Evolutionary conservation across 2,113 vertebrate genomes (phyloP).

Genomic region (Mus musculus): DNA sequence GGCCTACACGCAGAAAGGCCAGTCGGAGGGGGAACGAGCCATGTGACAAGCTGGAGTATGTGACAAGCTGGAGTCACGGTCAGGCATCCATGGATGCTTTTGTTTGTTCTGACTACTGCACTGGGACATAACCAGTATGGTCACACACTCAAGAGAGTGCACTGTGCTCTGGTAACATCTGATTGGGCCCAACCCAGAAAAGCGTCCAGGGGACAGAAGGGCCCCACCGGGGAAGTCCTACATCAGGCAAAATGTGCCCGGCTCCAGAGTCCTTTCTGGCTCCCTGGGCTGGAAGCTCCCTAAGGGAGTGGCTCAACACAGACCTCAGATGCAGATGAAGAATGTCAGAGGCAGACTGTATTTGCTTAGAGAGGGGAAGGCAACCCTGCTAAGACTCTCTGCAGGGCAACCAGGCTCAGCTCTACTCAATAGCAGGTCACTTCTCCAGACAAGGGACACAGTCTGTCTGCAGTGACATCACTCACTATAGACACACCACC

Average conservation of each 20-base stretch:
- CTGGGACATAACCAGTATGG: neutral
- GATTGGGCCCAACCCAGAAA: neutral
- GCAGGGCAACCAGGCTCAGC: neutral
- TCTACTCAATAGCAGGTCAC: neutral
- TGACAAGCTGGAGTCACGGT: neutral
- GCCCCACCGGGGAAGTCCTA: too few relatives aligned
- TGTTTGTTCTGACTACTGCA: too few relatives aligned
- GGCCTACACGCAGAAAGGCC: neutral
- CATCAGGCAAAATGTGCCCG: too few relatives aligned
- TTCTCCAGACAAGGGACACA: too few relatives aligned
- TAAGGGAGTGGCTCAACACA: neutral
- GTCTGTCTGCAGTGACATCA: neutral
- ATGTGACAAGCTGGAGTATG: neutral
- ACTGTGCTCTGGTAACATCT: neutral
- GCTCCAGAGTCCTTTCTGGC: too few relatives aligned
- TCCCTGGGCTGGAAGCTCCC: rapidly evolving
- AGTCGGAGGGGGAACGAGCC: neutral
- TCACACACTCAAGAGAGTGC: rapidly evolving
- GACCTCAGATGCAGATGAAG: neutral
- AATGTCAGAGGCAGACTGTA: neutral
- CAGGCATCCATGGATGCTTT: neutral
- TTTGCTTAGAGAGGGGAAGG: neutral
- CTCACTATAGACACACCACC: neutral
- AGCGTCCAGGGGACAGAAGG: neutral
- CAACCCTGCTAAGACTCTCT: neutral